Percentiles rank a stretch among this genome's conserved stretches.
Conservation (phyloP, 2,113 vertebrate species). For the Probosciger aterrimus region DNA sequence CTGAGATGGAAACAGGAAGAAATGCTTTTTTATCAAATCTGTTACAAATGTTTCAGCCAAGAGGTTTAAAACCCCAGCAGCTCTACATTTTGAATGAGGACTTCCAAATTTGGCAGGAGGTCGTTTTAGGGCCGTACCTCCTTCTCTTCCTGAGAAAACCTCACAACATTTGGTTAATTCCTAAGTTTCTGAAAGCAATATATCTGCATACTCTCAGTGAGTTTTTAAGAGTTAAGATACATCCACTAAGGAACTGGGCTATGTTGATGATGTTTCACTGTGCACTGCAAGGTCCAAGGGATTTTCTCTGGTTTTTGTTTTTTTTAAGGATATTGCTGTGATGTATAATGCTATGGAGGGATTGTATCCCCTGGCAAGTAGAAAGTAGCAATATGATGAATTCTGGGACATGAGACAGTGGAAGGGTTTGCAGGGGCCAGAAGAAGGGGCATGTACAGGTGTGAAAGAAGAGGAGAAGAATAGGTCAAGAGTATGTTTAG, state of each 20-base stretch:
- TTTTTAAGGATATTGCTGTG: background rate
- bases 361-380: background rate
- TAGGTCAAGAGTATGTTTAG: background rate
- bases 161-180: background rate
- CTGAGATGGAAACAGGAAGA: background rate
- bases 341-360: background rate
- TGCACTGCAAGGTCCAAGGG: background rate
- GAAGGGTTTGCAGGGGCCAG: background rate
- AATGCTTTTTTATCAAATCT: background rate
- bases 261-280: background rate
- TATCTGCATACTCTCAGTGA: background rate
- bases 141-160: background rate
- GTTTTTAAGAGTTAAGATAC: background rate
- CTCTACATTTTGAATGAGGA: background rate
- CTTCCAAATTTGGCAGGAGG: background rate
- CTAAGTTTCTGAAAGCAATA: background rate
- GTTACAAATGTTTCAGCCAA: background rate
- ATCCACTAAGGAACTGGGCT: background rate
- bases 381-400: background rate
- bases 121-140: background rate
- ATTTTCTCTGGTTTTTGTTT: background rate
- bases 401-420: background rate
- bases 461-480: background rate
- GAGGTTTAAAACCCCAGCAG: background rate
- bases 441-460: background rate